Conservation (phyloP, 1,140 invertebrate genomes). For the Zaprionus nigranus region DNA sequence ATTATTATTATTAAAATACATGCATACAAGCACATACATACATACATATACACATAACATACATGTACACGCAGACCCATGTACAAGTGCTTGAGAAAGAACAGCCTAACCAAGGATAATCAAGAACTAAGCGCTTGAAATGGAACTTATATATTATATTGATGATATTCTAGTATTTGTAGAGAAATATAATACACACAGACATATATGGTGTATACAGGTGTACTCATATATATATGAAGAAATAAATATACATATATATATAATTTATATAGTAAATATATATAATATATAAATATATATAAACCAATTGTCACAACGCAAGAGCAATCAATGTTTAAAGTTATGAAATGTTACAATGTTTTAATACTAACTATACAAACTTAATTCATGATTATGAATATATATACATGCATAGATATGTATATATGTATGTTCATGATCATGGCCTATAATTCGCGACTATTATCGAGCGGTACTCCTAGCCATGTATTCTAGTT, state of each 20-base stretch:
- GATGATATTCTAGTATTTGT: constrained; percentile 21
- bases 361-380: constrained; percentile 65
- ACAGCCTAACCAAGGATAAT: constrained; percentile 55
- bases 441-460: constrained; percentile 18
- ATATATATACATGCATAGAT: constrained; percentile 27
- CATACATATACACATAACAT: not conserved
- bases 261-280: constrained; percentile 37
- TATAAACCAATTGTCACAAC: constrained; percentile 75
- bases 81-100: constrained; percentile 11
- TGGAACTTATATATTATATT: constrained; percentile 17
- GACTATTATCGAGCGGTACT: constrained; percentile 50
- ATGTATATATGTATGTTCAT: constrained; percentile 41
- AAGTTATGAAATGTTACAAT: constrained; percentile 78
- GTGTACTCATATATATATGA: constrained; percentile 44
- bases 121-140: constrained; percentile 30
- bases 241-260: constrained; percentile 23
- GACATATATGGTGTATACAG: constrained; percentile 57
- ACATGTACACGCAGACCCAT: not conserved
- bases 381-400: constrained; percentile 20
- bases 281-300: constrained; percentile 59
- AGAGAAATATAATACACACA: constrained; percentile 15
- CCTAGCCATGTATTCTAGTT: constrained; percentile 46
- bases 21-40: constrained; percentile 14
- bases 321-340: constrained; percentile 80
- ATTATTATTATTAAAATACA: constrained; percentile 17